These are phyloP conservation scores for Calameuta filiformis DNA, from an alignment of 2,888 invertebrate genomes.

Conservation along the genomic window DNA sequence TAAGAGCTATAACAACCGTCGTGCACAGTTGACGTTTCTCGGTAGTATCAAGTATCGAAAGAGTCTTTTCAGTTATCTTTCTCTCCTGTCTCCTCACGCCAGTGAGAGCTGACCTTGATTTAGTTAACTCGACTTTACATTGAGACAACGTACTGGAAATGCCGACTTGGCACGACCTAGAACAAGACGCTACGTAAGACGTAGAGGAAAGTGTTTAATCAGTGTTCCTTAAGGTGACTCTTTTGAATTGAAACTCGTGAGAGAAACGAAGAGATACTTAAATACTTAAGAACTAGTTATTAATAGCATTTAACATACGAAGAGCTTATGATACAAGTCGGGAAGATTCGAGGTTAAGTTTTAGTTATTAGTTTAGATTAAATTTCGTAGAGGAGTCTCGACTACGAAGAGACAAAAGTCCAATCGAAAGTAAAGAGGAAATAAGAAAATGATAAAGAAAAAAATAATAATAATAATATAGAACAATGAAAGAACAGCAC, in stretches of 20 bases:
- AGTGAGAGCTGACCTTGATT: background rate
- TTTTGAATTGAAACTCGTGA: background rate
- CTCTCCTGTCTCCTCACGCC: background rate
- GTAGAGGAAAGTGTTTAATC: background rate
- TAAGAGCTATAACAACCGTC: constrained; percentile 41
- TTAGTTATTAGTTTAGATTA: constrained; percentile 10
- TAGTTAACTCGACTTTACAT: background rate
- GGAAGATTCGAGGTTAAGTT: constrained; percentile 31
- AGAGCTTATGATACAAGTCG: constrained; percentile 28
- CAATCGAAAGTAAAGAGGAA: background rate
- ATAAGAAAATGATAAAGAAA: constrained; percentile 16
- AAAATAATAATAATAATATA: constrained; percentile 5
- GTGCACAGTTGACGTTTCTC: constrained; percentile 25
- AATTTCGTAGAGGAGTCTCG: background rate
- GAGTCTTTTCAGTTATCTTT: background rate
- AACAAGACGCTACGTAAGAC: constrained; percentile 3
- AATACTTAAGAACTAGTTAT: constrained; percentile 3
- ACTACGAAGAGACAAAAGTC: constrained; percentile 2
- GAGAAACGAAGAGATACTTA: background rate
- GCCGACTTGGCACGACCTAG: background rate
- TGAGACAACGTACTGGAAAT: background rate
- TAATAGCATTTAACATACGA: background rate
- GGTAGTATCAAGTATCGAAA: background rate
- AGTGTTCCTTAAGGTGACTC: background rate
- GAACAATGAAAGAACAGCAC: background rate